phyloP scores from a whole-genome alignment of 30 jellyfish, hydroid and myxozoan species.

The Aurelia aurita region DNA sequence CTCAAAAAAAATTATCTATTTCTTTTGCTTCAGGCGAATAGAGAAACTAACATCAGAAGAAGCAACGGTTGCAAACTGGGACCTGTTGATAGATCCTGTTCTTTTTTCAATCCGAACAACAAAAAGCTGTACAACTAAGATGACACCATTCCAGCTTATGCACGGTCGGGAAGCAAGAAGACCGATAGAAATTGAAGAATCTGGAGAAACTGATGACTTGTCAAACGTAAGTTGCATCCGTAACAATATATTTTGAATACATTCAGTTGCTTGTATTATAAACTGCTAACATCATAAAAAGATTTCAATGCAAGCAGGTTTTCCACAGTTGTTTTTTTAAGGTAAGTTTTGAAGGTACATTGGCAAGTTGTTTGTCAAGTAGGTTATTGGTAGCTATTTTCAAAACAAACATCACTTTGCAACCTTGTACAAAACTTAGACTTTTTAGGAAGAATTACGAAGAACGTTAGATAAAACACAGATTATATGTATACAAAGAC shows the following conservation, averaged over 20 bases:
- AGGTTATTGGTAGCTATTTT: too few species aligned
- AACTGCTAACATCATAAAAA: too few species aligned
- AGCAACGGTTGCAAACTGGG: constrained; percentile 25
- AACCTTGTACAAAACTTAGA: too few species aligned
- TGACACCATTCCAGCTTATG: constrained; percentile 26
- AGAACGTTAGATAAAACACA: too few species aligned
- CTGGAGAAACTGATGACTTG: not conserved
- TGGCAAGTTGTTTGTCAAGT: too few species aligned
- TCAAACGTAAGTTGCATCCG: not conserved
- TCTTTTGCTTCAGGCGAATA: constrained; percentile 1
- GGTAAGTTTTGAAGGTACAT: too few species aligned
- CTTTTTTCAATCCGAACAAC: constrained; percentile 31
- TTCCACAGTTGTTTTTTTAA: too few species aligned
- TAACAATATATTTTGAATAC: not conserved
- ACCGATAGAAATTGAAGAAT: constrained; percentile 14
- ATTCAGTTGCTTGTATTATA: not conserved
- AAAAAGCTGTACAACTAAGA: constrained; percentile 25
- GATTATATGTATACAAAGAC: too few species aligned
- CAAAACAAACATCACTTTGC: too few species aligned
- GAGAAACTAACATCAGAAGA: constrained; percentile 37
- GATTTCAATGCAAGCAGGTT: too few species aligned
- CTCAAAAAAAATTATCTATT: too few species aligned
- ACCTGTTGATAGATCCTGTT: constrained; percentile 26
- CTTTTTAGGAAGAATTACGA: too few species aligned
- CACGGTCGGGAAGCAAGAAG: constrained; percentile 37